Evolutionary conservation across 2,113 vertebrate genomes (phyloP).

Genomic region (Condylura cristata): DNA sequence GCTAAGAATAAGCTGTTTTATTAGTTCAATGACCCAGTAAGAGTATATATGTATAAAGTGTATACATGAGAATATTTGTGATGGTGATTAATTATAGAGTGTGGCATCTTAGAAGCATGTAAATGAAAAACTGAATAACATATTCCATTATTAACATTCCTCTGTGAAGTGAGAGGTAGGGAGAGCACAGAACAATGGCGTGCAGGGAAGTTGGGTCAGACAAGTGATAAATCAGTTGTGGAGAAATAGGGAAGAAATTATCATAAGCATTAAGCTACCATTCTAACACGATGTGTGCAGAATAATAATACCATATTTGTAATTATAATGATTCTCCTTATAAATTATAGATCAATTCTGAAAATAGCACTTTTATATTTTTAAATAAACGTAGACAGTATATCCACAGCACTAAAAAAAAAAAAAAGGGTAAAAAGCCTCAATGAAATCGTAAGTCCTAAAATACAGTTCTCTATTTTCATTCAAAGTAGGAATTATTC

Average conservation of each 20-base stretch:
- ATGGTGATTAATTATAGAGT: slow-evolving; percentile 68
- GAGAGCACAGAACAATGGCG: background rate
- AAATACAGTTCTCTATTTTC: background rate
- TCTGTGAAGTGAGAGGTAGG: background rate
- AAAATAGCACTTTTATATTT: slow-evolving; percentile 67
- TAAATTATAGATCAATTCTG: slow-evolving; percentile 57
- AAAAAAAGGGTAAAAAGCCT: background rate
- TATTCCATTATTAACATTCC: slow-evolving; percentile 33
- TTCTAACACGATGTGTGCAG: background rate
- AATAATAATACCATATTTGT: slow-evolving; percentile 34
- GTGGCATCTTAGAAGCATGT: slow-evolving; percentile 7
- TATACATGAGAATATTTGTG: slow-evolving; percentile 20
- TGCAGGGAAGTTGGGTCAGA: slow-evolving; percentile 28
- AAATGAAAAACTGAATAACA: slow-evolving; percentile 28
- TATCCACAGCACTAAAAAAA: slow-evolving; percentile 34
- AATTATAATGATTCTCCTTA: slow-evolving; percentile 53
- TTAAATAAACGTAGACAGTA: slow-evolving; percentile 44
- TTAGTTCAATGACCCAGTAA: slow-evolving; percentile 65
- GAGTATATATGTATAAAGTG: background rate
- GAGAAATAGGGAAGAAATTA: slow-evolving; percentile 22
- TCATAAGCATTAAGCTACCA: slow-evolving; percentile 43
- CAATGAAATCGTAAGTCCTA: slow-evolving; percentile 8
- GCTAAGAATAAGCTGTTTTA: slow-evolving; percentile 55
- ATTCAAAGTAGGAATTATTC: background rate
- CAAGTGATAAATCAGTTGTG: slow-evolving; percentile 63